Evolutionary conservation across 2,888 invertebrate species (phyloP).

Genomic region (Agapostemon virescens): DNA sequence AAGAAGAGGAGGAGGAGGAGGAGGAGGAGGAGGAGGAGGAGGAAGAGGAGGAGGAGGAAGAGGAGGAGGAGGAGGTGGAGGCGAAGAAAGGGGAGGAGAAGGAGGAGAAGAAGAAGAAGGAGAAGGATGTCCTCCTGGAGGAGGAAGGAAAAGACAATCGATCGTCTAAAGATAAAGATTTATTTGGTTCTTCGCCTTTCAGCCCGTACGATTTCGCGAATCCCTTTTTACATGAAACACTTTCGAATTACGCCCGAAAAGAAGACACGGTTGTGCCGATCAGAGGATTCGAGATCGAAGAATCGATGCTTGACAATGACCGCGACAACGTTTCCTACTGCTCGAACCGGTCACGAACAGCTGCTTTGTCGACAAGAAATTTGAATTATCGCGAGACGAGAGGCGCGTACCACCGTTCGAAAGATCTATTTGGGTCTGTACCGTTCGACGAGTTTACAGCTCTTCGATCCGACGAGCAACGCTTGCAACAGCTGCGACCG

Average conservation of each 20-base stretch:
- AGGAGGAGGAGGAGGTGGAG: no score
- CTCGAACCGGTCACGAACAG: neutral
- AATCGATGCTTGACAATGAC: neutral
- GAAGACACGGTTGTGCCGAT: neutral
- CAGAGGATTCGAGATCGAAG: neutral
- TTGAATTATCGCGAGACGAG: neutral
- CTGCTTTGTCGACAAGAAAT: neutral
- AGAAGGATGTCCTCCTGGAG: neutral
- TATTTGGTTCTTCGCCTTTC: slow-evolving; percentile 80
- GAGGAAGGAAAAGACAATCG: neutral
- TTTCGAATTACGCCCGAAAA: neutral
- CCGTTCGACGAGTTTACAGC: slow-evolving; percentile 77
- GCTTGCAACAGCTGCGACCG: slow-evolving; percentile 64
- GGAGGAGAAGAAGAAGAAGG: neutral
- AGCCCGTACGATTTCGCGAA: slow-evolving; percentile 74
- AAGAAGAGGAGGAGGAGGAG: neutral
- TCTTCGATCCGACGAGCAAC: slow-evolving; percentile 66
- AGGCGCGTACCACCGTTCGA: slow-evolving; percentile 45
- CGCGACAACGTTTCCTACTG: neutral
- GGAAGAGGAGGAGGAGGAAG: neutral
- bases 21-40: no score
- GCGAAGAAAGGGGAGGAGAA: neutral
- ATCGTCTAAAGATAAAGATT: slow-evolving; percentile 71
- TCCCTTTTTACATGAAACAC: slow-evolving; percentile 70
- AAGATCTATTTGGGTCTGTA: slow-evolving; percentile 78